A percentile compares a stretch with the other conserved stretches of the same genome.
Conservation (phyloP, 2,888 invertebrate species). For the Drosophila aldrichi region DNA sequence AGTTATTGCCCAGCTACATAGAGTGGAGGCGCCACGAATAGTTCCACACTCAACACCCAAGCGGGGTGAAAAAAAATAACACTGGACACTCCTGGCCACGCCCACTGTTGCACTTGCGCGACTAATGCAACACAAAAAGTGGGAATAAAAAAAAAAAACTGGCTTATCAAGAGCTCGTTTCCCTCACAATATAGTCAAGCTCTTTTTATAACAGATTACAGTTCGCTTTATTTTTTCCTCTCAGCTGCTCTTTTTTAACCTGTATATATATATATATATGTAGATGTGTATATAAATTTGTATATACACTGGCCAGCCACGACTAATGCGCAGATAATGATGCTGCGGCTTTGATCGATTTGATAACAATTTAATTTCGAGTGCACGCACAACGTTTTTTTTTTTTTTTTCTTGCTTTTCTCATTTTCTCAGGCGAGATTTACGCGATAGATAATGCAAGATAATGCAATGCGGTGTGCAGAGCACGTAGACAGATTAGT, state of each 20-base stretch:
- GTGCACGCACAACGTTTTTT: constrained; percentile 58
- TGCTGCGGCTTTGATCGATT: constrained; percentile 79
- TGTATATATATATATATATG: not conserved
- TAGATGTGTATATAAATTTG: not conserved
- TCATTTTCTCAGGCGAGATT: constrained; percentile 36
- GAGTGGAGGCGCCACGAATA: constrained; percentile 66
- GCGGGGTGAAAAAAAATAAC: not conserved
- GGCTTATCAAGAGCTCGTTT: constrained; percentile 59
- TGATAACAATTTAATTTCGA: constrained; percentile 79
- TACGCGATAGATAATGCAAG: constrained; percentile 23
- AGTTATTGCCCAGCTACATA: constrained; percentile 68
- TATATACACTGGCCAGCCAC: constrained; percentile 44
- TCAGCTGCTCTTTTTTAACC: constrained; percentile 10
- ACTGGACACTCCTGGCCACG: constrained; percentile 36
- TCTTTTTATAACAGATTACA: constrained; percentile 23
- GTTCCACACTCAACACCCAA: constrained; percentile 55
- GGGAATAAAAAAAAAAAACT: constrained; percentile 29
- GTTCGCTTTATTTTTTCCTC: not conserved
- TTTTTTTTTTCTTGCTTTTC: not conserved
- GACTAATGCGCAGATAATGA: constrained; percentile 77
- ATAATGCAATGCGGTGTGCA: constrained; percentile 66
- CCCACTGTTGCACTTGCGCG: constrained; percentile 52
- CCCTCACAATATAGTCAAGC: constrained; percentile 28
- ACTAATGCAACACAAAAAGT: constrained; percentile 10
- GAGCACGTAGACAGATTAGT: constrained; percentile 72